Conservation (phyloP, 1,140 invertebrate genomes). For the Solenopsis fugax region DNA sequence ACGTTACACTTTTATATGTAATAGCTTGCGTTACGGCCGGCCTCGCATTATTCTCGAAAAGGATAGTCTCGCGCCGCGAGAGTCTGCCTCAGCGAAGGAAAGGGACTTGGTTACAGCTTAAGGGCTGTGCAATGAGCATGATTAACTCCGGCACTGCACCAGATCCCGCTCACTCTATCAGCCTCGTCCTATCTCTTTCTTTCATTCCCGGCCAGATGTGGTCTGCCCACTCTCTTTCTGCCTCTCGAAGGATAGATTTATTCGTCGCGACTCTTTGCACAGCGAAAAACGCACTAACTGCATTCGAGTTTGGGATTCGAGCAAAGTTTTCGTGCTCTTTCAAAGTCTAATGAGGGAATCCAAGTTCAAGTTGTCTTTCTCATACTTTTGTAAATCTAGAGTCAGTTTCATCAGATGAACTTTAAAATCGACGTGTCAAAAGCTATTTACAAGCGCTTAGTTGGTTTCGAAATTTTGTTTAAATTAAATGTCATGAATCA, state of each 20-base stretch:
- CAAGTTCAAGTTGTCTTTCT: not conserved
- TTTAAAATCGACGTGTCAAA: not conserved
- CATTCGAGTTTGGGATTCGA: conserved; percentile 10
- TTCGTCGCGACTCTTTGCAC: not conserved
- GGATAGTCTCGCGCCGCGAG: not conserved
- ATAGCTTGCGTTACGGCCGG: not conserved
- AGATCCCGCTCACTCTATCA: conserved; percentile 9
- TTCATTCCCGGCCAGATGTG: not conserved
- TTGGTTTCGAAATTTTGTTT: not conserved
- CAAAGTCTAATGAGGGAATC: not conserved
- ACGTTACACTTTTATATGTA: too few species aligned
- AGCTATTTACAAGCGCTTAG: not conserved
- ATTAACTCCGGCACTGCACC: conserved; percentile 34
- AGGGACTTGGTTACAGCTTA: not conserved
- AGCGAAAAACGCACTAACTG: conserved; percentile 20
- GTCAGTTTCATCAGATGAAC: not conserved
- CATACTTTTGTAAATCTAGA: not conserved
- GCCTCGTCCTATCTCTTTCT: conserved; percentile 9
- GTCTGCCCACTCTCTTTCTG: conserved; percentile 19
- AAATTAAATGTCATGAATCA: too few species aligned
- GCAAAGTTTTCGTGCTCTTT: not conserved
- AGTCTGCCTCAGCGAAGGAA: not conserved
- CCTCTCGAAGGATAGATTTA: not conserved
- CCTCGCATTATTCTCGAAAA: conserved; percentile 5
- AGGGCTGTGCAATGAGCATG: not conserved